Conservation (phyloP, 2,797 vertebrate species). For the Neosalanx taihuensis region DNA sequence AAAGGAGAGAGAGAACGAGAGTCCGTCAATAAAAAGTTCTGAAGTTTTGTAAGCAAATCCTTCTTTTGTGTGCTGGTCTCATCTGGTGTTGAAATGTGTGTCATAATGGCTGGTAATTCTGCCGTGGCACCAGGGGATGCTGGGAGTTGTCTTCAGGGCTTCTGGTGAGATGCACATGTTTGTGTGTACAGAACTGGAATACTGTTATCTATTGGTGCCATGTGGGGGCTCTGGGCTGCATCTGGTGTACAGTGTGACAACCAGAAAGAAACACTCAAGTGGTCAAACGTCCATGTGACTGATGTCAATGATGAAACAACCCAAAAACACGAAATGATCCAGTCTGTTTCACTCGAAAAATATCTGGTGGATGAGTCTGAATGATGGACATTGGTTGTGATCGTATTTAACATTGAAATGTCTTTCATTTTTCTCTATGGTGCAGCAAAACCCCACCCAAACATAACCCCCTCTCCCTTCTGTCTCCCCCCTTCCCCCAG, state of each 20-base stretch:
- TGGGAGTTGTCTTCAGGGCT: background rate
- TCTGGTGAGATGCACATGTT: background rate
- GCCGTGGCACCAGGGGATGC: slow-evolving; percentile 8
- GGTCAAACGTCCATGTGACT: background rate
- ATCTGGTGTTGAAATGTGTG: slow-evolving; percentile 26
- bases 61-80: slow-evolving; percentile 46
- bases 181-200: background rate
- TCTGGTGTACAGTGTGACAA: background rate
- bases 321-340: too few species aligned
- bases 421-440: background rate
- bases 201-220: background rate
- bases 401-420: background rate
- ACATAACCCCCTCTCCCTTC: background rate
- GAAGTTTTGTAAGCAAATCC: slow-evolving; percentile 47
- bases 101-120: slow-evolving; percentile 7
- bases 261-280: background rate
- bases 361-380: too few species aligned
- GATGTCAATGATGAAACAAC: too few species aligned
- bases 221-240: background rate
- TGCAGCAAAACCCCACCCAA: background rate
- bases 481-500: slow-evolving; percentile 57
- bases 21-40: background rate
- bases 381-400: too few species aligned
- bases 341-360: too few species aligned
- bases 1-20: background rate